phyloP scores from a whole-genome alignment of 2,113 vertebrate species.

The Chitala chitala region DNA sequence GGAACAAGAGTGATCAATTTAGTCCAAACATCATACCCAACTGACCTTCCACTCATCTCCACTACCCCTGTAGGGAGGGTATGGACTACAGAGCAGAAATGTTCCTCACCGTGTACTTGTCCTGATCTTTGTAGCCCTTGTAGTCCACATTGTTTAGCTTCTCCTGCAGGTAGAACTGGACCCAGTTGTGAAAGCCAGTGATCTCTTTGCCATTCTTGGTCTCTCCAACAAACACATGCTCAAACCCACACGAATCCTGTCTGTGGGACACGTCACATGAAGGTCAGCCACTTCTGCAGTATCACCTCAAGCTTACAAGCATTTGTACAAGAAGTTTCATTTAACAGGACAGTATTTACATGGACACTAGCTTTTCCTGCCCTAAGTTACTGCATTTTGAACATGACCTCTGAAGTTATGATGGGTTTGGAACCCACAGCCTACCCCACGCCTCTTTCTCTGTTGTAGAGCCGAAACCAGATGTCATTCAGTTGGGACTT shows the following conservation, averaged over 20 bases:
- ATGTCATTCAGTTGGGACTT: constrained; percentile 75
- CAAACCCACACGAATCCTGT: constrained; percentile 77
- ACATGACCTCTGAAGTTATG: neutral
- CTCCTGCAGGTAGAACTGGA: constrained; percentile 82
- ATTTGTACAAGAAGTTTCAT: no score
- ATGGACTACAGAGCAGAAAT: neutral
- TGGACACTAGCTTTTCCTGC: neutral
- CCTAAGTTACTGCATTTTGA: neutral
- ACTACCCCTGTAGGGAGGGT: no score
- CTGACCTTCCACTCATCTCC: no score
- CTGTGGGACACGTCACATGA: constrained; percentile 42
- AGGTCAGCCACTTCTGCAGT: neutral
- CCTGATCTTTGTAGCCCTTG: constrained; percentile 69
- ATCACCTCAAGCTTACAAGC: neutral
- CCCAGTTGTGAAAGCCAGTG: constrained; percentile 80
- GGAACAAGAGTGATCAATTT: neutral
- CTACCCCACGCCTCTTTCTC: constrained; percentile 65
- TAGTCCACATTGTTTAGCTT: constrained; percentile 69
- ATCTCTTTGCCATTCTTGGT: constrained; percentile 62
- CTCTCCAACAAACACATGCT: constrained; percentile 83
- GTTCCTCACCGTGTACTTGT: constrained; percentile 49
- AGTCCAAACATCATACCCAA: neutral
- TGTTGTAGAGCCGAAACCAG: constrained; percentile 77
- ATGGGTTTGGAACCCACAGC: constrained; percentile 28
- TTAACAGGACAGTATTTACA: no score